A percentile compares a stretch with the other conserved stretches of the same genome.
These are phyloP conservation scores for Drosophila oshimai DNA, from an alignment of 1,140 invertebrate species.

Conservation along the genomic window DNA sequence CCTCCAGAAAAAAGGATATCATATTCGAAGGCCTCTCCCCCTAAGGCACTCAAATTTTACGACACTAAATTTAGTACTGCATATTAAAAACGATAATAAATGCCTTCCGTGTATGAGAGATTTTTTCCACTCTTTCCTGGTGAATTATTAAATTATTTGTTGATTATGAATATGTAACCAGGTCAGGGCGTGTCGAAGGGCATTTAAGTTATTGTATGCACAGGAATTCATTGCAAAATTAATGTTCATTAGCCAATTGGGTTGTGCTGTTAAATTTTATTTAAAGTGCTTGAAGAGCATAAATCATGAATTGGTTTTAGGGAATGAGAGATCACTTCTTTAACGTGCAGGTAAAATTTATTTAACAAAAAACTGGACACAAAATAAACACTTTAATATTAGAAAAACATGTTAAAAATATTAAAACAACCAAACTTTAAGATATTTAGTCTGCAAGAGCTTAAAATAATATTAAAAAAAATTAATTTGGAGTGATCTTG, in stretches of 20 bases:
- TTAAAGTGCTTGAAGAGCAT: not conserved
- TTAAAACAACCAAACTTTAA: too few relatives aligned
- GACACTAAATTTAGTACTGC: slow-evolving; percentile 53
- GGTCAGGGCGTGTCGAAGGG: not conserved
- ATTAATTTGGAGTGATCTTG: too few relatives aligned
- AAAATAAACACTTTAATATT: too few relatives aligned
- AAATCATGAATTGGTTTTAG: not conserved
- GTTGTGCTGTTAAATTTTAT: slow-evolving; percentile 14
- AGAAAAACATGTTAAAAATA: too few relatives aligned
- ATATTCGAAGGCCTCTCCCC: slow-evolving; percentile 4
- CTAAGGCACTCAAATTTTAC: slow-evolving; percentile 57
- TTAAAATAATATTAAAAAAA: too few relatives aligned
- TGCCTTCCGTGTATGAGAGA: slow-evolving; percentile 20
- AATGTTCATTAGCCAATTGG: slow-evolving; percentile 12
- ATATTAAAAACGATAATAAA: slow-evolving; percentile 69
- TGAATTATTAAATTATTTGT: slow-evolving; percentile 67
- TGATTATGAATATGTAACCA: slow-evolving; percentile 54
- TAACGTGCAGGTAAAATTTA: too few relatives aligned
- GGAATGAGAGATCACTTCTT: not conserved
- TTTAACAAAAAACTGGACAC: too few relatives aligned
- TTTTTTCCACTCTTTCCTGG: slow-evolving; percentile 18
- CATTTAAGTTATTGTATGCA: not conserved
- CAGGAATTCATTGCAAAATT: slow-evolving; percentile 7
- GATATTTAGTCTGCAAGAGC: too few relatives aligned
- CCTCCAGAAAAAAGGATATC: slow-evolving; percentile 13